Conservation (phyloP, 2,797 vertebrate genomes). For the Eidolon dupreanum region DNA sequence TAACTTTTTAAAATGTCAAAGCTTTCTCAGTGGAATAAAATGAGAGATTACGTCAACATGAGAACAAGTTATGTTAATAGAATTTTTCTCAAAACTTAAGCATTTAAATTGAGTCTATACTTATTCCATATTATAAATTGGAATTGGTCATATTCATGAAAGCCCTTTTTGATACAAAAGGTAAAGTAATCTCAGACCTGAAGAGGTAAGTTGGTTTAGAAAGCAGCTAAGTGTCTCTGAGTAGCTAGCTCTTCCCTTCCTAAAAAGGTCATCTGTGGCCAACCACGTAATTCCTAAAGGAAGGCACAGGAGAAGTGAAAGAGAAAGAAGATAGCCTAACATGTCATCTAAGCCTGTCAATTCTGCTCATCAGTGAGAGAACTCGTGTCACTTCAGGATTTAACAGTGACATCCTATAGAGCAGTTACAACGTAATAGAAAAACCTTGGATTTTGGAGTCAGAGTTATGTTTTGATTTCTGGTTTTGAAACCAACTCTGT, state of each 20-base stretch:
- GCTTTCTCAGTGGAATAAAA: slow-evolving; percentile 73
- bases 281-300: slow-evolving; percentile 14
- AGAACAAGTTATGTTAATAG: slow-evolving; percentile 58
- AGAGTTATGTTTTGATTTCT: slow-evolving; percentile 39
- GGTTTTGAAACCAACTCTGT: slow-evolving; percentile 10
- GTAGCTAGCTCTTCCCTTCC: background rate
- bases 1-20: slow-evolving; percentile 77
- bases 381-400: background rate
- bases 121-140: slow-evolving; percentile 29
- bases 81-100: slow-evolving; percentile 54
- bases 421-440: background rate
- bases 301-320: slow-evolving; percentile 18
- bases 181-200: background rate
- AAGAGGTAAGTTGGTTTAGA: slow-evolving; percentile 42
- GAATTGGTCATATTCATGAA: slow-evolving; percentile 12
- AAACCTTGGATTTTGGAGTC: background rate
- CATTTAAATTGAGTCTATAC: slow-evolving; percentile 38
- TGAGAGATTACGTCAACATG: slow-evolving; percentile 53
- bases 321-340: background rate
- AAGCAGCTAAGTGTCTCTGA: background rate
- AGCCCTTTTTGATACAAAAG: slow-evolving; percentile 41
- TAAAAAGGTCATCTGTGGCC: slow-evolving; percentile 38
- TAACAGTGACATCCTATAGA: slow-evolving; percentile 1
- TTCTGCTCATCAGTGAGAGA: background rate
- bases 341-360: background rate